Conservation (phyloP, 92 coral and sea anemone species). For the Pocillopora grandis region DNA sequence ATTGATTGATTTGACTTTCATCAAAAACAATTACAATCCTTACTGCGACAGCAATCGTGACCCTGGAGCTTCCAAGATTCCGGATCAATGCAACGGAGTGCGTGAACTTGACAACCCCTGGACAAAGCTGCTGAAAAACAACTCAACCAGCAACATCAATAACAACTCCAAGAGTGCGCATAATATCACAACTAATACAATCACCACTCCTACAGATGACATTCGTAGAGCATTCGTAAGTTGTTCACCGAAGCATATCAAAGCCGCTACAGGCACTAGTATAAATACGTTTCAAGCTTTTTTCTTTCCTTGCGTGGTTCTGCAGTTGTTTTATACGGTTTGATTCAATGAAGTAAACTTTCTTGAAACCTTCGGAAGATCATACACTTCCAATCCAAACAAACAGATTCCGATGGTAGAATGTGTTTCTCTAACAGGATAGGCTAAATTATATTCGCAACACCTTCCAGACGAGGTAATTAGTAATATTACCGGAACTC, state of each 20-base stretch:
- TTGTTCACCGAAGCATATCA: no score
- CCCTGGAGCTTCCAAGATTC: constrained; percentile 18
- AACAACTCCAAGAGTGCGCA: background rate
- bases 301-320: background rate
- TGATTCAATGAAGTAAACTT: background rate
- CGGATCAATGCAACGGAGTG: constrained; percentile 14
- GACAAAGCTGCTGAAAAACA: background rate
- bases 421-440: no score
- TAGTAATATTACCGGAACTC: no score
- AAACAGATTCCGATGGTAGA: no score
- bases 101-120: constrained; percentile 3
- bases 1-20: background rate
- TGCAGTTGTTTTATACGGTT: background rate
- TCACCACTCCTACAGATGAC: background rate
- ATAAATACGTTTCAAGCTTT: background rate
- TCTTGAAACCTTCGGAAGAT: no score
- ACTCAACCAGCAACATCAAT: background rate
- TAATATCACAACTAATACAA: background rate
- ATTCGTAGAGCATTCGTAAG: background rate
- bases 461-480: no score
- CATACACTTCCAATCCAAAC: no score
- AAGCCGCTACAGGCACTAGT: background rate
- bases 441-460: no score
- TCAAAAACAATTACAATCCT: constrained; percentile 31
- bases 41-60: constrained; percentile 17